Conservation (phyloP, 2,797 vertebrate genomes). For the Paedocypris micromegethes region DNA sequence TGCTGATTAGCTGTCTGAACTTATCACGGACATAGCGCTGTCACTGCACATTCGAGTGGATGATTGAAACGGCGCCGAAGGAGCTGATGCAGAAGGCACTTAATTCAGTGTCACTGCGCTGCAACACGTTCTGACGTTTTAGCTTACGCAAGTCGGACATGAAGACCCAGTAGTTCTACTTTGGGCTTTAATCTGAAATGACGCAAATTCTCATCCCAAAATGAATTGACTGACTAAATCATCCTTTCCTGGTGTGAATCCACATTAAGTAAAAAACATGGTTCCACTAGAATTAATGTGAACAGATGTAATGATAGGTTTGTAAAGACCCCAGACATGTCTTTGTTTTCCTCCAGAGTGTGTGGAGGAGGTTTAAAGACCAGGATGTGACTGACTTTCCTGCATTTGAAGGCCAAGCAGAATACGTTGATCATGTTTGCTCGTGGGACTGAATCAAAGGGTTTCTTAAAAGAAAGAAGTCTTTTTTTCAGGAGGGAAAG, state of each 20-base stretch:
- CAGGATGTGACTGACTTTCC: slow-evolving; percentile 1
- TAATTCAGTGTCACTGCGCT: slow-evolving; percentile 5
- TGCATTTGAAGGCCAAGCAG: not conserved
- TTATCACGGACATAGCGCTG: slow-evolving; percentile 12
- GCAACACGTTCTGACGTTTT: slow-evolving; percentile 18
- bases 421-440: not conserved
- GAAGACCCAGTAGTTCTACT: not conserved
- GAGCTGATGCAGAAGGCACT: slow-evolving; percentile 21
- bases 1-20: slow-evolving; percentile 21
- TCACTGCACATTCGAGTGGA: slow-evolving; percentile 18
- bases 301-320: slow-evolving; percentile 1
- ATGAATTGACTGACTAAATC: too few relatives aligned
- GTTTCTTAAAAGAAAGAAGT: not conserved
- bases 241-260: too few relatives aligned
- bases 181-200: too few relatives aligned
- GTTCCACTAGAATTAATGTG: not conserved
- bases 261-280: too few relatives aligned
- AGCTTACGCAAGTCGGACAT: slow-evolving; percentile 7
- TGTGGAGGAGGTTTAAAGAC: not conserved
- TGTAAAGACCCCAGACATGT: not conserved
- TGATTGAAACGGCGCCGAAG: slow-evolving; percentile 25
- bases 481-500: slow-evolving; percentile 25
- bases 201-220: too few relatives aligned
- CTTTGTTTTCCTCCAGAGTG: not conserved
- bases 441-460: not conserved